Conservation (phyloP, 2,797 vertebrate genomes). For the Ficedula albicollis region DNA sequence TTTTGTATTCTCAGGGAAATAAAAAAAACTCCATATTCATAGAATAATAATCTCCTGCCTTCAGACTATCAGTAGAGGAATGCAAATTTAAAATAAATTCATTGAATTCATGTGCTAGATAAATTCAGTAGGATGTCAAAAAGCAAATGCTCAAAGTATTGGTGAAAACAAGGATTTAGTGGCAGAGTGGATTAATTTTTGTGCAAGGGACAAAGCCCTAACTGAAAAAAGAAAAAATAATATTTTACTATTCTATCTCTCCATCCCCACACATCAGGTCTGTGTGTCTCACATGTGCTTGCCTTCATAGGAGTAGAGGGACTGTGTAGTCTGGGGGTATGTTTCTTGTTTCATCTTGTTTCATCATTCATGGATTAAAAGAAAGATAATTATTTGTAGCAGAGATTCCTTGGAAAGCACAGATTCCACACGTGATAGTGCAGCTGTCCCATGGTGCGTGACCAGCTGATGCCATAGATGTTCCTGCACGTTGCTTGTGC, state of each 20-base stretch:
- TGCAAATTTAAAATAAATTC: neutral
- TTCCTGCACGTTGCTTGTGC: neutral
- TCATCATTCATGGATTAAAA: neutral
- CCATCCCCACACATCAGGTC: neutral
- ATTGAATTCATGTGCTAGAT: accelerated
- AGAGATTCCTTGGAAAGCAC: neutral
- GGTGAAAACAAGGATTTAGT: neutral
- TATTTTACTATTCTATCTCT: neutral
- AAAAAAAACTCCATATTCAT: accelerated
- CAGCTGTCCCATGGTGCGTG: neutral
- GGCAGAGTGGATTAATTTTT: neutral
- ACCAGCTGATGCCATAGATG: too few species aligned
- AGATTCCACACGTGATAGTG: neutral
- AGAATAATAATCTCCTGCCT: neutral
- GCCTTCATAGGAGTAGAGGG: neutral
- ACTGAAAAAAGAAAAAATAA: neutral
- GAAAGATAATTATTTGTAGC: neutral
- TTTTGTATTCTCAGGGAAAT: neutral
- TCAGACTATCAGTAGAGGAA: neutral
- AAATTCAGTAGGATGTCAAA: neutral
- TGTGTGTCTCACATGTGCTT: neutral
- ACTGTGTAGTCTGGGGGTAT: too few species aligned
- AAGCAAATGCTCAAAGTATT: neutral
- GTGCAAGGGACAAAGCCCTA: neutral
- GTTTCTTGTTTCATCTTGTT: neutral